Evolutionary conservation across 2,888 invertebrate genomes (phyloP).

Genomic region (Diachrysia chrysitis): DNA sequence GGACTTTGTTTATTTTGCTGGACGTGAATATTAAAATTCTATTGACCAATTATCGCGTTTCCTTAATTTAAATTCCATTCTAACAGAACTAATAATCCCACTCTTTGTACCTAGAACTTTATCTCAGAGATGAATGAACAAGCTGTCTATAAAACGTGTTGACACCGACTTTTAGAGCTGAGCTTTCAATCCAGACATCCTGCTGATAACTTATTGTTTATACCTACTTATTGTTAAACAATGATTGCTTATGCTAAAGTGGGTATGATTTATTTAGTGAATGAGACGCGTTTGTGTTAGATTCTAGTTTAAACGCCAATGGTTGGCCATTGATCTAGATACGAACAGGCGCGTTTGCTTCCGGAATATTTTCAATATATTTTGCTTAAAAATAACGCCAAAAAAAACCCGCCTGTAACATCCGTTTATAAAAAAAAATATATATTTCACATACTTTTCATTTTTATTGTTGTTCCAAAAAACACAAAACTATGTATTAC

Average conservation of each 20-base stretch:
- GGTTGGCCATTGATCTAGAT: background rate
- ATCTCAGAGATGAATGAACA: constrained; percentile 32
- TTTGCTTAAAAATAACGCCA: background rate
- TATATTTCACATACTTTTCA: too few relatives aligned
- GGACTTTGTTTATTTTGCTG: too few relatives aligned
- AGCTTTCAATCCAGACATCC: constrained; percentile 48
- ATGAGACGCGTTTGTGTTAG: background rate
- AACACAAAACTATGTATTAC: too few relatives aligned
- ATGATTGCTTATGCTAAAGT: constrained; percentile 23
- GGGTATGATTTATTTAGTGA: constrained; percentile 10
- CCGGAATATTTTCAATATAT: background rate
- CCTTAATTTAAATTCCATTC: background rate
- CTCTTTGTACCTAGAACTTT: background rate
- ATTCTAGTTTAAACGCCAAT: background rate
- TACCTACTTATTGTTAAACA: constrained; percentile 24
- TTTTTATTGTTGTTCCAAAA: too few relatives aligned
- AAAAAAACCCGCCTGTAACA: too few relatives aligned
- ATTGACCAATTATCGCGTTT: background rate
- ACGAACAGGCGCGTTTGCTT: background rate
- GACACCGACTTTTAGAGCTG: constrained; percentile 44
- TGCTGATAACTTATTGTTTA: constrained; percentile 56
- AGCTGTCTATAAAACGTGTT: constrained; percentile 38
- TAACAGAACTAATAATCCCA: background rate
- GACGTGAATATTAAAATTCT: background rate
- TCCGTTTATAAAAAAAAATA: too few relatives aligned